Evolutionary conservation across 1,140 invertebrate genomes (phyloP).

Genomic region (Drosophila ohnishii): DNA sequence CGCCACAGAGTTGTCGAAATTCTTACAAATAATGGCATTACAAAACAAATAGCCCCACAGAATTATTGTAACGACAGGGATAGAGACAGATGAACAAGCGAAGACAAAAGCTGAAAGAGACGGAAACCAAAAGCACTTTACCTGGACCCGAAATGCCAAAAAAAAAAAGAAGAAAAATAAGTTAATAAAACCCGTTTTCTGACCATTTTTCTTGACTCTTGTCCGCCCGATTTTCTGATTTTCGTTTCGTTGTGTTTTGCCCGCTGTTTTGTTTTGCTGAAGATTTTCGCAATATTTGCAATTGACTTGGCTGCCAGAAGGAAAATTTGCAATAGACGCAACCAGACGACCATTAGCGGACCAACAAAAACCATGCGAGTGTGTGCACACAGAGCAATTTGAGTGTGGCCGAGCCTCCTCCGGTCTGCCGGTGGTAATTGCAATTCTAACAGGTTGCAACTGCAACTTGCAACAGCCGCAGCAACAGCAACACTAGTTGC

Average conservation of each 20-base stretch:
- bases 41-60: slow-evolving; percentile 44
- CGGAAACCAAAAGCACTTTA: slow-evolving; percentile 44
- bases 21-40: slow-evolving; percentile 22
- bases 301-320: slow-evolving; percentile 56
- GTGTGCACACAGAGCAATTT: slow-evolving; percentile 49
- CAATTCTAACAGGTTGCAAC: slow-evolving; percentile 61
- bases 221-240: slow-evolving; percentile 26
- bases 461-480: slow-evolving; percentile 20
- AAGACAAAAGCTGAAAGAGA: slow-evolving; percentile 34
- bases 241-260: slow-evolving; percentile 36
- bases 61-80: slow-evolving; percentile 45
- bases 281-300: slow-evolving; percentile 78
- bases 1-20: slow-evolving; percentile 19
- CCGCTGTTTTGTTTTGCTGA: slow-evolving; percentile 64
- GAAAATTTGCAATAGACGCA: slow-evolving; percentile 69
- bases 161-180: slow-evolving; percentile 19
- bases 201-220: slow-evolving; percentile 38
- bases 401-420: slow-evolving; percentile 39
- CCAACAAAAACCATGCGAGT: slow-evolving; percentile 50
- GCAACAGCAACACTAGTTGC: slow-evolving; percentile 6
- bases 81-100: slow-evolving; percentile 2
- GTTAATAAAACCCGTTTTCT: slow-evolving; percentile 59
- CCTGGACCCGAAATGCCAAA: slow-evolving; percentile 22
- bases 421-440: slow-evolving; percentile 32
- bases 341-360: slow-evolving; percentile 54